Percentiles rank a stretch among this genome's conserved stretches.
Conservation (phyloP, 2,113 vertebrate genomes). For the Mystacornis crossleyi region DNA sequence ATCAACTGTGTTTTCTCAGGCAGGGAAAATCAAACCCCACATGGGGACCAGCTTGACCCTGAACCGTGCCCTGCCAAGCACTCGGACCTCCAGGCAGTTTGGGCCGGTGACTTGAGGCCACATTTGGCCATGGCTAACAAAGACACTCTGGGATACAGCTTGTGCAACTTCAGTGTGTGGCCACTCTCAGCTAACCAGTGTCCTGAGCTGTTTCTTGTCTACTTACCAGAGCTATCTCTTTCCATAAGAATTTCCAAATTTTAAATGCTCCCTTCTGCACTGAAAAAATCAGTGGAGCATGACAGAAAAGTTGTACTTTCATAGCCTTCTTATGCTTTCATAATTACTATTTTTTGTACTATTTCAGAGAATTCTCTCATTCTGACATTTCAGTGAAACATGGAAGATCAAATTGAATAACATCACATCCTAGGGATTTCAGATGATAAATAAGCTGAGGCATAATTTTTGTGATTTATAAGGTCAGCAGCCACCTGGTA, state of each 20-base stretch:
- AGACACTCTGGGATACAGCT: neutral
- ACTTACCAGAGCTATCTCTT: neutral
- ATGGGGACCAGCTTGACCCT: neutral
- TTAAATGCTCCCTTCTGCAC: neutral
- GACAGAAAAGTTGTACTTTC: neutral
- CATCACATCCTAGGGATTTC: neutral
- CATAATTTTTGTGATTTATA: neutral
- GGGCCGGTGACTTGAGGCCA: neutral
- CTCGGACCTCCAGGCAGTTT: neutral
- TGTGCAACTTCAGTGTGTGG: neutral
- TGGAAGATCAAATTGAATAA: neutral
- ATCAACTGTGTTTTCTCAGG: conserved; percentile 13
- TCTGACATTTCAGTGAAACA: neutral
- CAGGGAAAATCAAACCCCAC: neutral
- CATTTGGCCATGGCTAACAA: neutral
- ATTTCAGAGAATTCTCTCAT: neutral
- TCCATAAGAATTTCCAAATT: neutral
- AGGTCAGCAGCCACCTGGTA: neutral
- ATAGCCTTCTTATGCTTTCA: neutral
- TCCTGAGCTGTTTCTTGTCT: neutral
- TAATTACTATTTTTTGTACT: neutral
- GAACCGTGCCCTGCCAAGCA: neutral
- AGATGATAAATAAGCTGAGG: neutral
- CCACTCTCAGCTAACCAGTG: neutral
- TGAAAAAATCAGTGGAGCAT: neutral